Evolutionary conservation across 2,888 invertebrate genomes (phyloP).

Genomic region (Seladonia tumulorum): DNA sequence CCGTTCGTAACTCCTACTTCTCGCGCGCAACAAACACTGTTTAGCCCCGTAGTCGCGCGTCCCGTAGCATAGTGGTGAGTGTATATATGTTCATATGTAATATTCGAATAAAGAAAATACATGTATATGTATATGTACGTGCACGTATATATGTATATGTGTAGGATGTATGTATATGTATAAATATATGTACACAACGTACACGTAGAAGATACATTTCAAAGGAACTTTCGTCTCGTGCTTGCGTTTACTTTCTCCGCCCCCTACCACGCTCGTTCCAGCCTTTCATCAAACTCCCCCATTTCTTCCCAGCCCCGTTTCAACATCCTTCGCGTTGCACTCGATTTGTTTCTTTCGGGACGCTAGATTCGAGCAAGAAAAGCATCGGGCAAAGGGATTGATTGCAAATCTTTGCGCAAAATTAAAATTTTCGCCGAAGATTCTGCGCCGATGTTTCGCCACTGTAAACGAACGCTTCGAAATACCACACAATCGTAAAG

Average conservation of each 20-base stretch:
- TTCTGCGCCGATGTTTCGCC: neutral
- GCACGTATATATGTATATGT: conserved; percentile 64
- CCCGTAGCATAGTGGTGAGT: conserved; percentile 81
- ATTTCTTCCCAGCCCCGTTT: conserved; percentile 14
- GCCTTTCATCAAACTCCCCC: conserved; percentile 46
- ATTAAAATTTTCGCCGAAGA: neutral
- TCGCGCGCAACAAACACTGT: conserved; percentile 25
- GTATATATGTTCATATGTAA: conserved; percentile 84
- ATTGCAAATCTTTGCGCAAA: neutral
- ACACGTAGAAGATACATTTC: conserved; percentile 56
- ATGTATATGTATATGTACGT: conserved; percentile 50
- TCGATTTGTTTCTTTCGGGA: neutral
- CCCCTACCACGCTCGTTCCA: conserved; percentile 23
- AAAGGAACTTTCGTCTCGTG: conserved; percentile 52
- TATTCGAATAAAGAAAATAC: conserved; percentile 77
- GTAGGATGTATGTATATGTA: conserved; percentile 34
- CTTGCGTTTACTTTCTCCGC: conserved; percentile 50
- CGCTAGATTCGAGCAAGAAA: neutral
- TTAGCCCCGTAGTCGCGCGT: conserved; percentile 74
- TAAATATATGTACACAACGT: conserved; percentile 66
- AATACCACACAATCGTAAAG: neutral
- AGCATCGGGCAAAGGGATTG: neutral
- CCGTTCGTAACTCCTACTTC: conserved; percentile 38
- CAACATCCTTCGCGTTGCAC: neutral
- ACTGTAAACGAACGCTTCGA: neutral